phyloP scores from a whole-genome alignment of 2,888 invertebrate species.

The Encarsia formosa region DNA sequence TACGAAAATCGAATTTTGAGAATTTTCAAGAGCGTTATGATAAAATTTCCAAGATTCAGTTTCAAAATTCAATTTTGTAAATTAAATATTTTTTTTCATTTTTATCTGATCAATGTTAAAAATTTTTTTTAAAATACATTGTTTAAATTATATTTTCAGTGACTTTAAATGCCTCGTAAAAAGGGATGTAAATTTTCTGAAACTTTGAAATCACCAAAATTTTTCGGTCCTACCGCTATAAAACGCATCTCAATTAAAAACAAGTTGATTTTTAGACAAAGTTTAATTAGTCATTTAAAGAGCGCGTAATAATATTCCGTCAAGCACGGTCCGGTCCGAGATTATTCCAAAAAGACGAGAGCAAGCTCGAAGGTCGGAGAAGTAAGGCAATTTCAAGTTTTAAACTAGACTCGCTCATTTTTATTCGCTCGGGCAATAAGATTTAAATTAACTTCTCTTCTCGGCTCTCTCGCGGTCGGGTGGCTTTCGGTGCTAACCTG shows the following conservation, averaged over 20 bases:
- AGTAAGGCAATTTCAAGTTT: conserved; percentile 24
- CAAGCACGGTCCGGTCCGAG: background rate
- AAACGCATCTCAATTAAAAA: background rate
- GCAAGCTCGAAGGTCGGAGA: too few relatives aligned
- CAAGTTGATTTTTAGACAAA: background rate
- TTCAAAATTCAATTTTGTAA: too few relatives aligned
- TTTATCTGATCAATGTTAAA: background rate
- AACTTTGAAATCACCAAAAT: background rate
- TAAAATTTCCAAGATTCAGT: too few relatives aligned
- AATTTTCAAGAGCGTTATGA: too few relatives aligned
- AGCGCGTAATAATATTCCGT: conserved; percentile 5
- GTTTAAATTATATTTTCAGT: background rate
- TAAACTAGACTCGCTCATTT: conserved; percentile 18
- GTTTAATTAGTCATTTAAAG: conserved; percentile 22
- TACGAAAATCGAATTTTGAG: too few relatives aligned
- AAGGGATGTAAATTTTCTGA: background rate
- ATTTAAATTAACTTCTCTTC: conserved; percentile 11
- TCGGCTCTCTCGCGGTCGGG: background rate
- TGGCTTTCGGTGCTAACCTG: too few relatives aligned
- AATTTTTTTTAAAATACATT: background rate
- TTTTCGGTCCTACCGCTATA: background rate
- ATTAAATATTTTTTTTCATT: too few relatives aligned
- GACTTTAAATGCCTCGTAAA: background rate
- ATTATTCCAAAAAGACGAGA: conserved; percentile 7
- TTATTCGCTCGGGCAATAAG: conserved; percentile 14